Evolutionary conservation across 2,888 invertebrate species (phyloP).

Genomic region (Cataglyphis rosenhaueri): DNA sequence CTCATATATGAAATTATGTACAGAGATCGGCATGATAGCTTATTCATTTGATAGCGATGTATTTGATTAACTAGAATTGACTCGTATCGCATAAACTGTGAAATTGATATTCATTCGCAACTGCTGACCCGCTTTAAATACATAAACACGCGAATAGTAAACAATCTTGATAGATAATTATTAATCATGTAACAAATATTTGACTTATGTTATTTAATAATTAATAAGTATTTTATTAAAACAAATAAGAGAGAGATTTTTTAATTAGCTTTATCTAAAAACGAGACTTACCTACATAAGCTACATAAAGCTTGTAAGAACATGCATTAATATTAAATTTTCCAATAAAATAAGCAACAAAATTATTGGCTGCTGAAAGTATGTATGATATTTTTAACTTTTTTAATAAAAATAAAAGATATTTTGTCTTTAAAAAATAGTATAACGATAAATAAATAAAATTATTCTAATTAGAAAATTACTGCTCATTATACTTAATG

Average conservation of each 20-base stretch:
- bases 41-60: not conserved
- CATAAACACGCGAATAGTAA: not conserved
- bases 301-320: not conserved
- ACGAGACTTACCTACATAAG: not conserved
- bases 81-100: not conserved
- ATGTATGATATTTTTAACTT: not conserved
- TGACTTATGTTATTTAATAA: not conserved
- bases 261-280: not conserved
- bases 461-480: slow-evolving; percentile 19
- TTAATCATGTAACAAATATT: not conserved
- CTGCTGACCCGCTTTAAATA: not conserved
- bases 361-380: not conserved
- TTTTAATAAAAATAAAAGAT: not conserved
- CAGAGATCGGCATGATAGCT: not conserved
- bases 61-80: slow-evolving; percentile 1
- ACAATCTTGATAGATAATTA: not conserved
- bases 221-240: not conserved
- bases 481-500: not conserved
- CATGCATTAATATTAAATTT: not conserved
- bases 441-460: not conserved
- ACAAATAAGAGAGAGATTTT: not conserved
- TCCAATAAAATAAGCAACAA: not conserved
- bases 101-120: not conserved
- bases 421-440: not conserved
- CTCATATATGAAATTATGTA: not conserved